Base-by-base conservation (phyloP, 1,140 invertebrate species). In the Camponotus vicinus region DNA sequence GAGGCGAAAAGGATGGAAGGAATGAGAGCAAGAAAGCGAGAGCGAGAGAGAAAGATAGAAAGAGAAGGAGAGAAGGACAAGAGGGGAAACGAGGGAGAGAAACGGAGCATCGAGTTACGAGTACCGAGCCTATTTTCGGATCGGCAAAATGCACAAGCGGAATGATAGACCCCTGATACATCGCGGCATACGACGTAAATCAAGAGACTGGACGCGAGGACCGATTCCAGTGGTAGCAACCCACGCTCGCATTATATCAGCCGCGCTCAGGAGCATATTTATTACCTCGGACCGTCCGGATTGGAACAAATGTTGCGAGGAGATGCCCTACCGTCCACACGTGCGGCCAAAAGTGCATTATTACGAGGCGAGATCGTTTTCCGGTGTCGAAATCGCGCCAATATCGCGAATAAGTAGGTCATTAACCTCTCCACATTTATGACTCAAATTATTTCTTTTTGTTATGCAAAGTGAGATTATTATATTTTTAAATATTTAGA, bases 161-260 rank as follows among this genome's bases (percentile, higher is more conserved):
- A 89, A 92, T 89, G 92, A 94, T 93, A 94, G 93, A 89, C 86
- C 61, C 87, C 86, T 90, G 93, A 93, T 93, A 90, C 92, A 91
- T 92, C 92, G 92, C 90, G 89, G 91, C 89, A 57, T 89, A 92
- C 88, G 90, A 92, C 92, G 94, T 94, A 94, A 94, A 94, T 94
- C 94, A 94, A 94, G 93, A 92, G 93, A 93, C 93, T 91, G 92
- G 87, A 70, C 32, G 69, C 40, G 55, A 89, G 92, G 93, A 91
- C 91, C 91, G 92, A 93, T 93, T 93, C 92, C 93, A 92, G 92
- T 84, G 87, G 85, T 89, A 89, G 73, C 93, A 90, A 93, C 94
- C 93, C 93, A 94, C 94, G 93, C 93, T 91, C 89, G 91, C 90
- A 91, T 94, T 93, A 94, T 94, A 94, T 94, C 94, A 93, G 91